These are phyloP conservation scores for Cairina moschata DNA, from an alignment of 2,113 vertebrate species.

Conservation along the genomic window DNA sequence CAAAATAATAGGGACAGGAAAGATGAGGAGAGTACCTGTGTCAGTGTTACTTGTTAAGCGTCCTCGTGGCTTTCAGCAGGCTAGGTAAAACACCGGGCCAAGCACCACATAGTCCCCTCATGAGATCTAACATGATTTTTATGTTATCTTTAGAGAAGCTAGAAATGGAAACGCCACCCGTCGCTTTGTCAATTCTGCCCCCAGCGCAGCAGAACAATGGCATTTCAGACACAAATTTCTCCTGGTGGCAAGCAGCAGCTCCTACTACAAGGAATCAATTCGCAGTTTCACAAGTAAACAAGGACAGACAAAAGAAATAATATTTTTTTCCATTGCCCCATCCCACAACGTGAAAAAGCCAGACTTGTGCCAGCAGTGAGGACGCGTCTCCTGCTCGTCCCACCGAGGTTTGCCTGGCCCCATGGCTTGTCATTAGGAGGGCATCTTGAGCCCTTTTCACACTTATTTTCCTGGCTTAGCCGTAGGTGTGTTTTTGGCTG, in stretches of 20 bases:
- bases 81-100: not conserved
- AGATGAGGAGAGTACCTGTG: not conserved
- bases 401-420: not conserved
- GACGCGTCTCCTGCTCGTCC: not conserved
- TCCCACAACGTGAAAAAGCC: fast-evolving
- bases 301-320: not conserved
- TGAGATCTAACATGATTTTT: not conserved
- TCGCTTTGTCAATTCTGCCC: not conserved
- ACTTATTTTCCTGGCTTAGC: not conserved
- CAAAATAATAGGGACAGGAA: not conserved
- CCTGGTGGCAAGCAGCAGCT: not conserved
- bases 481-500: not conserved
- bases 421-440: not conserved
- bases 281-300: not conserved
- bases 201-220: fast-evolving
- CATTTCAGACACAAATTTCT: fast-evolving
- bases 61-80: not conserved
- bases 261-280: not conserved
- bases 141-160: not conserved
- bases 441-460: not conserved
- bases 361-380: fast-evolving
- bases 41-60: not conserved
- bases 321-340: not conserved
- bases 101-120: not conserved
- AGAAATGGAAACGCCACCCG: not conserved